Evolutionary conservation across 1,140 invertebrate species (phyloP), one percentile per base, ranked within the genome.

Genomic region (Propsilocerus akamusi): DNA sequence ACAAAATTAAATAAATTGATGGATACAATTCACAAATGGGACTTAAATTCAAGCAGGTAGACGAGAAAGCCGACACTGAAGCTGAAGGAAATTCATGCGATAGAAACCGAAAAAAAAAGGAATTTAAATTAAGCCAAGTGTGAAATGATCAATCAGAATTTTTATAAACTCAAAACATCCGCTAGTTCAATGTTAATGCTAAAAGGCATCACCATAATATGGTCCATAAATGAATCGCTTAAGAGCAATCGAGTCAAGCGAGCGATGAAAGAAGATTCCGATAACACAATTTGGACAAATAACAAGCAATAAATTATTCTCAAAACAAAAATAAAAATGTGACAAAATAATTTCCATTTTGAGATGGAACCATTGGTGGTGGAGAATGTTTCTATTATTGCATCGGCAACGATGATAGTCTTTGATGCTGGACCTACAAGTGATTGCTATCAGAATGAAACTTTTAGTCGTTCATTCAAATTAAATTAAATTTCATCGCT

Each of bases 91-190:
- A 30, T 30, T 41, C 22, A 20, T 41, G 34, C 4, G 11, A 30
- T n/a, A n/a, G 28, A 11, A 30, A 11, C 14, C 17, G 34, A 41
- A 41, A 20, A 41, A 17, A 41, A 20, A 41, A 41, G 17, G 22
- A 41, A 41, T 41, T 14, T 41, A 41, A 41, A 41, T 41, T 41
- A 41, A 41, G 14, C 22, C 34, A 41, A 41, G 34, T 41, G 34
- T 41, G 34, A 41, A 41, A 41, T 41, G 34, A 41, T 41, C 34
- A 41, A 41, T 41, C 34, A 41, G 34, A 41, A 41, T 41, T 41
- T 41, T 41, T 41, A 41, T 41, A 41, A 41, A 41, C 34, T 17
- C 22, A 41, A 14, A 14, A 41, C 17, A n/a, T n/a, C n/a, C n/a
- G n/a, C n/a, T n/a, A n/a, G n/a, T n/a, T n/a, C n/a, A n/a, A n/a